Percentiles rank a stretch among this genome's conserved stretches.
Conservation (phyloP, 2,888 invertebrate genomes). For the Drosophila histrio region DNA sequence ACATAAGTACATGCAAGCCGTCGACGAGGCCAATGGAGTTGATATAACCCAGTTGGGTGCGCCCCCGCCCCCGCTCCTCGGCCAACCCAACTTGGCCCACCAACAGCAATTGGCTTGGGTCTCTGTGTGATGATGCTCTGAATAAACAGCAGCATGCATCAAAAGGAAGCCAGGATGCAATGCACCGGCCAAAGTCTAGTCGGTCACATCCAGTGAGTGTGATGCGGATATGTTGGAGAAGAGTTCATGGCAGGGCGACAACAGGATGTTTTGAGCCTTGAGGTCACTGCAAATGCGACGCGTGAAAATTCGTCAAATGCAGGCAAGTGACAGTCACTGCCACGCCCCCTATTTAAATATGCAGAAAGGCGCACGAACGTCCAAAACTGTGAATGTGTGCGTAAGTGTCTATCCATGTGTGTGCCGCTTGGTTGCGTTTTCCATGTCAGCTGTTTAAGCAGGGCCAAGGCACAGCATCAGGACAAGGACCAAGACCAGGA, state of each 20-base stretch:
- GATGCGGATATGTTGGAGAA: not conserved
- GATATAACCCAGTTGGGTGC: conserved; percentile 36
- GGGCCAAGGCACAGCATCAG: conserved; percentile 2
- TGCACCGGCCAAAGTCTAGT: conserved; percentile 38
- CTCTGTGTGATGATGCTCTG: conserved; percentile 33
- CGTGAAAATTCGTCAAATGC: conserved; percentile 71
- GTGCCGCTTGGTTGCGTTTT: conserved; percentile 25
- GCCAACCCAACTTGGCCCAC: not conserved
- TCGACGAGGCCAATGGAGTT: conserved; percentile 63
- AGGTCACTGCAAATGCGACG: conserved; percentile 61
- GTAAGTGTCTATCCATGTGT: conserved; percentile 4
- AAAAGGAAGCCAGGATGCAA: conserved; percentile 50
- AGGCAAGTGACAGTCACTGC: conserved; percentile 42
- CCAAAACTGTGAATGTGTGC: conserved; percentile 5
- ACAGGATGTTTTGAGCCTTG: conserved; percentile 56
- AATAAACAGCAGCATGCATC: conserved; percentile 37
- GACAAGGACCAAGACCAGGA: not conserved
- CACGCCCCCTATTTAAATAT: conserved; percentile 34
- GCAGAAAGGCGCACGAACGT: conserved; percentile 35
- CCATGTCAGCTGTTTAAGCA: conserved; percentile 45
- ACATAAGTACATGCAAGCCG: conserved; percentile 54
- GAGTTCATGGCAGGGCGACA: conserved; percentile 22
- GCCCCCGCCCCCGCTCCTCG: not conserved
- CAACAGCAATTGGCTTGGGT: conserved; percentile 34
- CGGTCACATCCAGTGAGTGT: not conserved